phyloP scores from a whole-genome alignment of 2,797 vertebrate species.

The Sebastes vulpes region DNA sequence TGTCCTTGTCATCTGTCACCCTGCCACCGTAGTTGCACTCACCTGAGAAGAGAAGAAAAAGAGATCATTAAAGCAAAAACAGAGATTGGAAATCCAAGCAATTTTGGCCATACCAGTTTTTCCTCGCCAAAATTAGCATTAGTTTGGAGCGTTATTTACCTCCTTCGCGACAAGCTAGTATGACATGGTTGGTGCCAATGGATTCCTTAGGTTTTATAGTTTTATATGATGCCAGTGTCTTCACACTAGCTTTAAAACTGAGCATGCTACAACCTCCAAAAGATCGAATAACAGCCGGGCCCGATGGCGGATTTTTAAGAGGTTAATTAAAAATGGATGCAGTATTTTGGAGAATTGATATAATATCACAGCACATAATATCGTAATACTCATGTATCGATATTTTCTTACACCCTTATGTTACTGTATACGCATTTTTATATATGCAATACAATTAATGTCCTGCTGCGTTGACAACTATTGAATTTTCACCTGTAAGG shows the following conservation, averaged over 20 bases:
- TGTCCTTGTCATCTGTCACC: conserved; percentile 97
- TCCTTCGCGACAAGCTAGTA: accelerated
- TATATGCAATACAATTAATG: neutral
- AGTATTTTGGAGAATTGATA: neutral
- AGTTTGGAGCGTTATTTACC: too few relatives aligned
- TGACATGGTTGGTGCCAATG: too few relatives aligned
- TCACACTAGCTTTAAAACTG: too few relatives aligned
- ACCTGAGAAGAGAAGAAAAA: conserved; percentile 76
- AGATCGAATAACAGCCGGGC: too few relatives aligned
- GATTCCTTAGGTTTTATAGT: too few relatives aligned
- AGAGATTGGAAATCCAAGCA: neutral
- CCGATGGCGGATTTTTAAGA: too few relatives aligned
- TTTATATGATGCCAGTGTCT: too few relatives aligned
- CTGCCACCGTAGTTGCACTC: conserved; percentile 97
- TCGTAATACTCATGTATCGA: neutral
- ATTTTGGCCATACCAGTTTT: neutral
- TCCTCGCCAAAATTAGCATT: too few relatives aligned
- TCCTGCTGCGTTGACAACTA: neutral
- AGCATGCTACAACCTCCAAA: accelerated
- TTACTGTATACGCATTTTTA: neutral
- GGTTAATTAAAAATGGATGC: neutral
- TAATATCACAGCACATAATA: neutral
- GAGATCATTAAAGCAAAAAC: neutral
- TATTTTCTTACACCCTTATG: neutral
- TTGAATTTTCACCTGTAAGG: conserved; percentile 89